Evolutionary conservation across 1,140 invertebrate species (phyloP).

Genomic region (Microvelia longipes): DNA sequence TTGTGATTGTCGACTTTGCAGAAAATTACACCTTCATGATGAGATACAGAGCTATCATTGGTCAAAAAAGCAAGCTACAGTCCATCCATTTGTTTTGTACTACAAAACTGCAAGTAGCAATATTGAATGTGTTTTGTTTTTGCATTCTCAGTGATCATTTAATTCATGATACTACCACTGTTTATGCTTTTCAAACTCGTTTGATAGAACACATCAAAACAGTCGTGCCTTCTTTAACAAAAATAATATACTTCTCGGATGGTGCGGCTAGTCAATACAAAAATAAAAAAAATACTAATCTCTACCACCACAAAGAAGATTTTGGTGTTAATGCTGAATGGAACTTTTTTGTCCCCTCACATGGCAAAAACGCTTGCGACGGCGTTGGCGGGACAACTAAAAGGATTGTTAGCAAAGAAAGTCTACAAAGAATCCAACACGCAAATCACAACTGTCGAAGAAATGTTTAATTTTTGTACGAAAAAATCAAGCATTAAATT

Average conservation of each 20-base stretch:
- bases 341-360: neutral
- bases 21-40: neutral
- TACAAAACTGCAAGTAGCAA: neutral
- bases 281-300: neutral
- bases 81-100: neutral
- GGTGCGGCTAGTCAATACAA: neutral
- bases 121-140: neutral
- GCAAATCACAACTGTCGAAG: too few relatives aligned
- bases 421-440: neutral
- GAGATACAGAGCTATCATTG: neutral
- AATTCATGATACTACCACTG: neutral
- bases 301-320: neutral
- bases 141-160: neutral
- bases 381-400: neutral
- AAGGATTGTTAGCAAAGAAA: neutral
- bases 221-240: neutral
- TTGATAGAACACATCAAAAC: neutral
- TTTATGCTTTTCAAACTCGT: neutral
- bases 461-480: too few relatives aligned
- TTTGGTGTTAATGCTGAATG: neutral
- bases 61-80: neutral
- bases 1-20: neutral
- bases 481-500: too few relatives aligned
- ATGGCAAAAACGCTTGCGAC: neutral
- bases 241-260: neutral